Percentiles rank a stretch among this genome's conserved stretches.
Conservation (phyloP, 1,140 invertebrate genomes). For the Leptopilina clavipes region DNA sequence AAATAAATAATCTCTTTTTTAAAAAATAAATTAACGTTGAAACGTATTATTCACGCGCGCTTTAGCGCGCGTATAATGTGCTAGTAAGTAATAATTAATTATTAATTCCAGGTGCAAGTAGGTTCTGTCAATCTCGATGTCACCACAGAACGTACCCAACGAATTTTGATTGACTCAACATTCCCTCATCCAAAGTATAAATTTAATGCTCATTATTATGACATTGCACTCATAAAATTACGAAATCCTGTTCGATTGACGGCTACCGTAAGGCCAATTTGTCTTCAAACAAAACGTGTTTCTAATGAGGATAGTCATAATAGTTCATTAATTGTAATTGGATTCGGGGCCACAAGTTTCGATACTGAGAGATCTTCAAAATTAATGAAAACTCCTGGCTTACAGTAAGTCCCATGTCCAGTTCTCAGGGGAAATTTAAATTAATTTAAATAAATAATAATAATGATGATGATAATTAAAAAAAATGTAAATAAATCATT, state of each 20-base stretch:
- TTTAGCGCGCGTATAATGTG: too few species aligned
- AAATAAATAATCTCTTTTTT: too few species aligned
- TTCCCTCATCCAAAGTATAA: slow-evolving; percentile 71
- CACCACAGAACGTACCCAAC: slow-evolving; percentile 53
- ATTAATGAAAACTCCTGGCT: slow-evolving; percentile 61
- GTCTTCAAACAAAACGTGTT: slow-evolving; percentile 65
- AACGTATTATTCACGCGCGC: too few species aligned
- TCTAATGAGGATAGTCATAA: slow-evolving; percentile 49
- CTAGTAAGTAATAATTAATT: too few species aligned
- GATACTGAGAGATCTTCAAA: slow-evolving; percentile 43
- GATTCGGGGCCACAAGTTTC: slow-evolving; percentile 64
- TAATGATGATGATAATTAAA: neutral
- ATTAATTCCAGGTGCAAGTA: slow-evolving; percentile 56
- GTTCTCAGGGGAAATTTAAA: neutral
- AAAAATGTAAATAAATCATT: slow-evolving; percentile 17
- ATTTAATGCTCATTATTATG: slow-evolving; percentile 69
- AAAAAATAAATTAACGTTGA: too few species aligned
- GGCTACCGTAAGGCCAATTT: slow-evolving; percentile 69
- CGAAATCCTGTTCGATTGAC: slow-evolving; percentile 55
- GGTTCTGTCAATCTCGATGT: slow-evolving; percentile 62
- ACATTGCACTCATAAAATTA: slow-evolving; percentile 75
- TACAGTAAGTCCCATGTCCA: slow-evolving; percentile 54
- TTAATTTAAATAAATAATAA: neutral
- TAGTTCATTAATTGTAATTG: slow-evolving; percentile 60
- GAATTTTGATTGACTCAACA: slow-evolving; percentile 57